phyloP scores from a whole-genome alignment of 2,888 invertebrate genomes.

The Neoaliturus tenellus region DNA sequence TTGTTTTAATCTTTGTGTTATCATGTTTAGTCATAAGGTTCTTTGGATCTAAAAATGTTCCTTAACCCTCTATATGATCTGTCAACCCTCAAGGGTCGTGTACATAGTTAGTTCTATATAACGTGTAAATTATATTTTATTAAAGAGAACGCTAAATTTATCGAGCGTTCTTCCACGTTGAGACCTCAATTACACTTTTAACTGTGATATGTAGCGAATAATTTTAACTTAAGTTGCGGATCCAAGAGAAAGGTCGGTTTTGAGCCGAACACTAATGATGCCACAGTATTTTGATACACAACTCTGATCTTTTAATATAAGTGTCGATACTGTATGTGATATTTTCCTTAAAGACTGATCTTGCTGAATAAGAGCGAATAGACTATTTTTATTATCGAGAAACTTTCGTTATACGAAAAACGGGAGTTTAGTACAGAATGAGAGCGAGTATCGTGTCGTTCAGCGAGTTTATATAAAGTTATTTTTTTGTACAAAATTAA shows the following conservation, averaged over 20 bases:
- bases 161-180: slow-evolving; percentile 56
- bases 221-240: slow-evolving; percentile 68
- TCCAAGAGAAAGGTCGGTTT: slow-evolving; percentile 65
- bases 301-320: slow-evolving; percentile 62
- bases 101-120: slow-evolving; percentile 66
- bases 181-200: slow-evolving; percentile 69
- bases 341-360: slow-evolving; percentile 75
- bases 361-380: slow-evolving; percentile 59
- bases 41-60: slow-evolving; percentile 61
- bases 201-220: slow-evolving; percentile 73
- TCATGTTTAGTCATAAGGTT: slow-evolving; percentile 56
- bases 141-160: slow-evolving; percentile 54
- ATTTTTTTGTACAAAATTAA: slow-evolving; percentile 60
- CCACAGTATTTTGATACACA: slow-evolving; percentile 69
- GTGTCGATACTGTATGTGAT: slow-evolving; percentile 71
- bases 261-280: slow-evolving; percentile 70
- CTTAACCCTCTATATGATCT: slow-evolving; percentile 67
- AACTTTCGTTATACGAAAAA: slow-evolving; percentile 46
- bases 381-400: slow-evolving; percentile 57
- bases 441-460: slow-evolving; percentile 48
- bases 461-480: slow-evolving; percentile 59
- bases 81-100: slow-evolving; percentile 67
- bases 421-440: slow-evolving; percentile 42
- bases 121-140: slow-evolving; percentile 65
- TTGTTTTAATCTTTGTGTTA: slow-evolving; percentile 55